Evolutionary conservation across 2,888 invertebrate genomes (phyloP), one percentile per base, ranked within the genome.

Genomic region (Rhamphomyia laevipes): DNA sequence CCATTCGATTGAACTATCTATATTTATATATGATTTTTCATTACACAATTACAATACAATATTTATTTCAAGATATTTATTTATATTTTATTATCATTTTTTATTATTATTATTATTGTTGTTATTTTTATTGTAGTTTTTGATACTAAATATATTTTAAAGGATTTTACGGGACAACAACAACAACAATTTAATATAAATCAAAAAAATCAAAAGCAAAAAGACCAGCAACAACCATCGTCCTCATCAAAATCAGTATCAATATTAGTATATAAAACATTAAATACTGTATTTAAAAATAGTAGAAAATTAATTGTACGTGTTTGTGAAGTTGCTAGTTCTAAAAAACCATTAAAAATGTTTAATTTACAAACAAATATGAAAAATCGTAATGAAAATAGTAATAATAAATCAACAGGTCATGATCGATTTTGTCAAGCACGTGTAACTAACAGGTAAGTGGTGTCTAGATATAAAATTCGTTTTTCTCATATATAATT

Each of bases 381-480:
- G 68, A 71, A 56, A 44, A 76, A 80, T 59, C 76, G 77, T 16
- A 76, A 75, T 47, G 75, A 72, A 21, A 74, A 72, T 5, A 71
- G 64, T 59, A 78, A 72, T 58, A 76, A 74, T 23, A 71, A 64
- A 60, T 80, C 83, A 3, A 88, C 86, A 9, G 88, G 87, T 0
- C 88, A 88, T 60, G 88, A 88, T 61, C 74, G 86, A 58, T 88
- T 86, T 64, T 86, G 84, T 59, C 83, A 84, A 62, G 80, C 82
- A 50, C 71, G 84, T 1, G 63, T 64, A 21, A 63, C 67, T 49
- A 67, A 68, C 57, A 70, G 74, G 59, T 70, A 73, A 63, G 71
- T 67, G 18, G 47, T 40, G n/a, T n/a, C n/a, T n/a, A n/a, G n/a
- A n/a, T n/a, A n/a, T n/a, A n/a, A n/a, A n/a, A n/a, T n/a, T n/a